Percentiles rank a stretch among this genome's conserved stretches.
These are phyloP conservation scores for Podargus strigoides DNA, from an alignment of 2,797 vertebrate species.

Conservation along the genomic window DNA sequence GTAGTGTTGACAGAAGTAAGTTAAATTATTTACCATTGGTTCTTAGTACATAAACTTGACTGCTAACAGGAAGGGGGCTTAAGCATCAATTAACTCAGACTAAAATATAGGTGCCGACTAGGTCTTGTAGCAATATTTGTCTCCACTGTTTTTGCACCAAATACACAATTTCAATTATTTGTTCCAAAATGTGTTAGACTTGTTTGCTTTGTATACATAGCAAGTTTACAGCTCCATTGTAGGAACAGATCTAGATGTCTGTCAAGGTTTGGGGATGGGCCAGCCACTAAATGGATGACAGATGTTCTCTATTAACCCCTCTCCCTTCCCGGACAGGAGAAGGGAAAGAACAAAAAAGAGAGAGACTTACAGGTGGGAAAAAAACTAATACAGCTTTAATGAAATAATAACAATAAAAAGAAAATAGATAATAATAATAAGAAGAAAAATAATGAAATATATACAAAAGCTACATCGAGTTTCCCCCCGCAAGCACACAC, in stretches of 20 bases:
- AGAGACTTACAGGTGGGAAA: too few relatives aligned
- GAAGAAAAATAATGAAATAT: too few relatives aligned
- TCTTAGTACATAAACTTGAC: background rate
- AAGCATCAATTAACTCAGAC: background rate
- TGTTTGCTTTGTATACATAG: background rate
- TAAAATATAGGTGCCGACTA: background rate
- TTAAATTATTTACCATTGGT: background rate
- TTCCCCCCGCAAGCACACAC: too few relatives aligned
- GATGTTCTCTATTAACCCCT: too few relatives aligned
- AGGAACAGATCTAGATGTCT: accelerated
- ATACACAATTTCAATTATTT: background rate
- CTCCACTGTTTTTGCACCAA: background rate
- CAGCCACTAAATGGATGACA: too few relatives aligned
- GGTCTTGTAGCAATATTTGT: background rate
- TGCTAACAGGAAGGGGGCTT: background rate
- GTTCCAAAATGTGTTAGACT: background rate
- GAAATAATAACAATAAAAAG: too few relatives aligned
- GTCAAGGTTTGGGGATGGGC: too few relatives aligned
- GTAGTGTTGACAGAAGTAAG: background rate
- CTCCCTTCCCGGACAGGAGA: too few relatives aligned
- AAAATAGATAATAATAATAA: too few relatives aligned
- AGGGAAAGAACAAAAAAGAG: too few relatives aligned
- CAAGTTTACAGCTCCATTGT: background rate
- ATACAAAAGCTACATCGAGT: too few relatives aligned
- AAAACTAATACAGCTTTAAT: too few relatives aligned